Percentiles rank a stretch among this genome's conserved stretches.
These are phyloP conservation scores for Ornithoptera alexandrae DNA, from an alignment of 2,888 invertebrate genomes.

Conservation along the genomic window DNA sequence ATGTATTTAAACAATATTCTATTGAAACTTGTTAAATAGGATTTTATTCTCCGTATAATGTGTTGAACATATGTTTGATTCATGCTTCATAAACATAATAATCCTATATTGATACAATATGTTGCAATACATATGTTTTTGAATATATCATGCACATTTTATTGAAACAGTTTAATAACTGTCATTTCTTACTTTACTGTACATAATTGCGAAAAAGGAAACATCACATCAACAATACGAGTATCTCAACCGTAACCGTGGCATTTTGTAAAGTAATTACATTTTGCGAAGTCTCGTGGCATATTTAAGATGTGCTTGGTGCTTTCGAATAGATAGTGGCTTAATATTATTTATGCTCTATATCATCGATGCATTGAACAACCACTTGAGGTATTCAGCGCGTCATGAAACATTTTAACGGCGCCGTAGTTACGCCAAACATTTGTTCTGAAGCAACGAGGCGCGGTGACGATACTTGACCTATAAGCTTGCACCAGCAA, in stretches of 20 bases:
- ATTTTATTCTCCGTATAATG: constrained; percentile 21
- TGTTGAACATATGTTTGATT: constrained; percentile 29
- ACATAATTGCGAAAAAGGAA: background rate
- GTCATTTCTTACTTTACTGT: background rate
- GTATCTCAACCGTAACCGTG: background rate
- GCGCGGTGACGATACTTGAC: constrained; percentile 39
- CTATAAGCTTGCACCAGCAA: constrained; percentile 38
- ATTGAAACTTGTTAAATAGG: constrained; percentile 14
- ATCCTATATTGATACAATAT: constrained; percentile 69
- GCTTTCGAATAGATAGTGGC: background rate
- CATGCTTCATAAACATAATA: constrained; percentile 62
- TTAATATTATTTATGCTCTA: constrained; percentile 8
- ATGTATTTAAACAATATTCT: constrained; percentile 11
- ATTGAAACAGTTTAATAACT: background rate
- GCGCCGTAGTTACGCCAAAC: constrained; percentile 31
- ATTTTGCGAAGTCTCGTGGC: background rate
- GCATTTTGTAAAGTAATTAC: background rate
- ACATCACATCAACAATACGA: background rate
- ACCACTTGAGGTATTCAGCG: constrained; percentile 13
- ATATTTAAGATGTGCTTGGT: background rate
- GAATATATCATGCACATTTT: background rate
- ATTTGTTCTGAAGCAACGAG: constrained; percentile 38
- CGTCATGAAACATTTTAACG: constrained; percentile 24
- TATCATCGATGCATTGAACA: constrained; percentile 24
- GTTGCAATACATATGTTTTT: constrained; percentile 62